Percentiles rank a stretch among this genome's conserved stretches.
phyloP scores from a whole-genome alignment of 2,888 invertebrate species.

The Stomorhina lunata region DNA sequence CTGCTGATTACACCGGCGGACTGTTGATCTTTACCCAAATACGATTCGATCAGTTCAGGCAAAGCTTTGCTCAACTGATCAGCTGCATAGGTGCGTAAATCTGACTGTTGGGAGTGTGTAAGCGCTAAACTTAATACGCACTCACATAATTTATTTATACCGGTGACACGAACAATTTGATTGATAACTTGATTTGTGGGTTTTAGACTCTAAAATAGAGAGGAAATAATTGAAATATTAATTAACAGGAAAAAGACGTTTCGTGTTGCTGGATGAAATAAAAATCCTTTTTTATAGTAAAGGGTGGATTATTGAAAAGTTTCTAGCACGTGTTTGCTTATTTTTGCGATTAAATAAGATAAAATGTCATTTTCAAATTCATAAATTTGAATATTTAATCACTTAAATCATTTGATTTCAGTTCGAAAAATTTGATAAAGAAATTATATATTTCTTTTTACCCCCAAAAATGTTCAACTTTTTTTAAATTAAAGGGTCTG shows the following conservation, averaged over 20 bases:
- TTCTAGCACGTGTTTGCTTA: no score
- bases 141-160: slow-evolving; percentile 93
- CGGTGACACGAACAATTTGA: slow-evolving; percentile 91
- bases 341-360: no score
- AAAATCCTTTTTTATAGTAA: no score
- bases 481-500: no score
- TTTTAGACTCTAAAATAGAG: slow-evolving; percentile 84
- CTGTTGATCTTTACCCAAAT: slow-evolving; percentile 88
- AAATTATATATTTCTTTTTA: no score
- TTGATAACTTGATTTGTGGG: slow-evolving; percentile 89
- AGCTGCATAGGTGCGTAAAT: slow-evolving; percentile 87
- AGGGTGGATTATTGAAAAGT: no score
- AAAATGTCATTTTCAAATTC: no score
- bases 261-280: no score
- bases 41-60: slow-evolving; percentile 91
- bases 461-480: no score
- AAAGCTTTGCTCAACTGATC: slow-evolving; percentile 90
- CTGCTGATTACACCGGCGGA: slow-evolving; percentile 82
- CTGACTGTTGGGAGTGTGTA: slow-evolving; percentile 88
- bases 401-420: no score
- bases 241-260: background rate
- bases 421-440: no score
- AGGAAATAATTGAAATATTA: background rate
- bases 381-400: no score
- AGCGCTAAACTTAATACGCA: slow-evolving; percentile 93